A percentile compares a stretch with the other conserved stretches of the same genome.
Evolutionary conservation across 1,140 invertebrate genomes (phyloP).

Genomic region (Chironomus striatipennis): DNA sequence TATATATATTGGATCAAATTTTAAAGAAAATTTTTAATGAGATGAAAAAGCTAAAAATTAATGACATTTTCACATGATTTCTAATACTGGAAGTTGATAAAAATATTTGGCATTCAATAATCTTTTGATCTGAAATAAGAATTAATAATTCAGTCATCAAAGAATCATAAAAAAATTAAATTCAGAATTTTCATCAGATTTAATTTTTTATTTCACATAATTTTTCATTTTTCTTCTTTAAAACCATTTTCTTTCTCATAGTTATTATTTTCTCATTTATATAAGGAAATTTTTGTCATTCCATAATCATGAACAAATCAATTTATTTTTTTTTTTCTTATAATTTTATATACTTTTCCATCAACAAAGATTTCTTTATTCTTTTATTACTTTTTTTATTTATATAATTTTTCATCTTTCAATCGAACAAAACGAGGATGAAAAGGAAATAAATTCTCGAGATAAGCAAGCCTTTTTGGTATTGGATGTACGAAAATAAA

Average conservation of each 20-base stretch:
- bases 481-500: no score
- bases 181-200: slow-evolving; percentile 13
- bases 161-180: neutral
- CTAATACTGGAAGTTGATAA: no score
- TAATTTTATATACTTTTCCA: neutral
- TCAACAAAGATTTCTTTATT: neutral
- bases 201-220: neutral
- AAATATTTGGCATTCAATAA: no score
- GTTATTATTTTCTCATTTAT: neutral
- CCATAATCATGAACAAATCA: neutral
- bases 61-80: no score
- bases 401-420: neutral
- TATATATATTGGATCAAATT: no score
- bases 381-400: neutral
- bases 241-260: neutral
- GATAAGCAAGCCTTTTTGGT: no score
- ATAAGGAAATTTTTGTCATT: neutral
- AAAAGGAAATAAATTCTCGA: no score
- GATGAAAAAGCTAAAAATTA: no score
- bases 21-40: no score
- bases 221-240: neutral
- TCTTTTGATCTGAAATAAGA: no score
- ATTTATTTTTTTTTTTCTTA: neutral
- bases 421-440: no score
- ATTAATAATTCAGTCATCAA: no score